phyloP scores from a whole-genome alignment of 2,888 invertebrate species.

The Synergus gifuensis region DNA sequence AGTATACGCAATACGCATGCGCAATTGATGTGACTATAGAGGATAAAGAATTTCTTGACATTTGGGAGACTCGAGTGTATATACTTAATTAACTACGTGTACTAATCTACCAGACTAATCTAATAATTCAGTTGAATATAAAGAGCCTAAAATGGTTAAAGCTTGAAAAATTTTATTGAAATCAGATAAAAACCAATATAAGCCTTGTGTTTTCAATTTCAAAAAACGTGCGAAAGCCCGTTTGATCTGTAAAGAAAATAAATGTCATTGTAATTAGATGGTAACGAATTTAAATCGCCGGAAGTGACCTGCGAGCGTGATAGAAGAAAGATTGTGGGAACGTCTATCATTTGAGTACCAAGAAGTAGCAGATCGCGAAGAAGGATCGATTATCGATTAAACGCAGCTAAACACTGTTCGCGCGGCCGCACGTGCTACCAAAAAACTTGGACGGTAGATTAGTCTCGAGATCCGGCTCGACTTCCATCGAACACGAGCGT shows the following conservation, averaged over 20 bases:
- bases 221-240: background rate
- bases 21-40: too few relatives aligned
- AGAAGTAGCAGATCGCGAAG: slow-evolving; percentile 35
- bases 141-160: background rate
- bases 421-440: slow-evolving; percentile 56
- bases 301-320: background rate
- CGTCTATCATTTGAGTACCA: slow-evolving; percentile 14
- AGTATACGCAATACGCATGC: too few relatives aligned
- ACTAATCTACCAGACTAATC: too few relatives aligned
- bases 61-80: too few relatives aligned
- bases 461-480: slow-evolving; percentile 54
- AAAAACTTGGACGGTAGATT: slow-evolving; percentile 58
- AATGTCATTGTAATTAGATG: background rate
- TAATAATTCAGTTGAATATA: background rate
- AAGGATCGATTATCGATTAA: slow-evolving; percentile 49
- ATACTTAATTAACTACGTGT: too few relatives aligned
- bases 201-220: background rate
- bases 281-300: slow-evolving; percentile 1
- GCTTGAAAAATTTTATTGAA: background rate
- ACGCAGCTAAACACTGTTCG: slow-evolving; percentile 47
- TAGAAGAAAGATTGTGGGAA: background rate
- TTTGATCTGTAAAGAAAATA: background rate
- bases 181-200: background rate
- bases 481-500: slow-evolving; percentile 65
- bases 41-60: too few relatives aligned